Evolutionary conservation across 2,797 vertebrate species (phyloP), one percentile per base, ranked within the genome.

Genomic region (Microctenopoma lineatum): DNA sequence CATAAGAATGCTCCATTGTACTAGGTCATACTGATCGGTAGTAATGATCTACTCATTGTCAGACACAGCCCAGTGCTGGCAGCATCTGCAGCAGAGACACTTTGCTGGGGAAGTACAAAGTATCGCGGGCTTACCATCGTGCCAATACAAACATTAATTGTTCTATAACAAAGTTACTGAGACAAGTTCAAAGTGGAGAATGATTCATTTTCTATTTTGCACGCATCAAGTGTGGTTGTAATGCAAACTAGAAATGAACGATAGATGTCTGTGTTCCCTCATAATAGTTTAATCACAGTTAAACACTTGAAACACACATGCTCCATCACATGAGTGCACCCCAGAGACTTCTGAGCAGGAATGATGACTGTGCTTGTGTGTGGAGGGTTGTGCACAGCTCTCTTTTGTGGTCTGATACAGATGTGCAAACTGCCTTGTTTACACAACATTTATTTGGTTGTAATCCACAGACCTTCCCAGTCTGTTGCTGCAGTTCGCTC

Each of bases 1-100:
- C 77, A 77, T 77, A 79, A 88, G 79, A 85, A 86, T 76, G 84
- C 66, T 54, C 76, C 82, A 83, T 90, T 90, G 88, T 91, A 55
- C 61, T 59, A 3, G 67, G 70, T 70, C 77, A 63, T 81, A 77
- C 79, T 78, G 89, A 91, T 90, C 86, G 73, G 67, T 74, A 59
- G 62, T 64, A 81, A 82, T 84, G 77, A 89, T 88, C 84, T 69
- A 42, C 75, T 81, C 70, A 25, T 61, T 69, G 63, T 79, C 79
- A 59, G 77, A 84, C 87, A 76, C 77, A 70, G 50, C 27, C 62
- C 59, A 63, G 73, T 83, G 71, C 74, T 83, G 79, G 80, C 71
- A 73, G 79, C 80, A 83, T 79, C 78, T 81, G 79, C 64, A 65
- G 73, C 79, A 67, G 65, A 38, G 55, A 70, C 70, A 74, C 73